Evolutionary conservation across 2,797 vertebrate species (phyloP).

Genomic region (Cetoscarus ocellatus): DNA sequence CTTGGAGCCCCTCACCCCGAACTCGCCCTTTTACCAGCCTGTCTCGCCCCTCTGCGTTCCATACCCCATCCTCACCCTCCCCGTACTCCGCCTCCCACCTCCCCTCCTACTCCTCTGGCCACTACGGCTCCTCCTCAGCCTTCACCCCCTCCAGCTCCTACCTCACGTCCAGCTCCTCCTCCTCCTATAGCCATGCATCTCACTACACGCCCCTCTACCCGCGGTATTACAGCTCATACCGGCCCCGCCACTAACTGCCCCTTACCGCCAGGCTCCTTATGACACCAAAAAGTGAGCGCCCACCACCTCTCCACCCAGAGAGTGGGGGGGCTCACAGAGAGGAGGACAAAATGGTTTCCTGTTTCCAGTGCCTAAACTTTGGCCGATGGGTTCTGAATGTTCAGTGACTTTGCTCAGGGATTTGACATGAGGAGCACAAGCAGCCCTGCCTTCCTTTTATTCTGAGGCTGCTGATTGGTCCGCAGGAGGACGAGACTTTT

Average conservation of each 20-base stretch:
- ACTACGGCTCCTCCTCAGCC: constrained; percentile 55
- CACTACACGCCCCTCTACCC: constrained; percentile 80
- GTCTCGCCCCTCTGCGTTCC: constrained; percentile 61
- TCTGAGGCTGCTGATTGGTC: constrained; percentile 74
- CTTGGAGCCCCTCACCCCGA: constrained; percentile 69
- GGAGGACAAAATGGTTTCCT: constrained; percentile 84
- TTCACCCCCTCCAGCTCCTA: constrained; percentile 56
- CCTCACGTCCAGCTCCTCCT: constrained; percentile 38
- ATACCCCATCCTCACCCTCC: constrained; percentile 47
- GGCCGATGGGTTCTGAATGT: constrained; percentile 72
- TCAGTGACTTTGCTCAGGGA: constrained; percentile 85
- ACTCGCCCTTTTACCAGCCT: constrained; percentile 75
- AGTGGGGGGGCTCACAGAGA: constrained; percentile 87
- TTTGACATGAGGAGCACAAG: constrained; percentile 82
- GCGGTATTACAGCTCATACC: constrained; percentile 85
- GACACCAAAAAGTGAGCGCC: constrained; percentile 36
- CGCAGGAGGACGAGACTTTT: constrained; percentile 66
- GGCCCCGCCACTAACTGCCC: constrained; percentile 86
- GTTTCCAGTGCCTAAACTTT: constrained; percentile 73
- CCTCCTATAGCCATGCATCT: constrained; percentile 69
- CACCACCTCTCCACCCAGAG: constrained; percentile 40
- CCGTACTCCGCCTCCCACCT: constrained; percentile 58
- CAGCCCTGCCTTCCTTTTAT: constrained; percentile 69
- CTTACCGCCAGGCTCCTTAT: constrained; percentile 33
- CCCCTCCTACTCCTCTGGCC: constrained; percentile 53